Evolutionary conservation across 2,797 vertebrate genomes (phyloP), one percentile per base, ranked within the genome.

Genomic region (Hybognathus amarus): DNA sequence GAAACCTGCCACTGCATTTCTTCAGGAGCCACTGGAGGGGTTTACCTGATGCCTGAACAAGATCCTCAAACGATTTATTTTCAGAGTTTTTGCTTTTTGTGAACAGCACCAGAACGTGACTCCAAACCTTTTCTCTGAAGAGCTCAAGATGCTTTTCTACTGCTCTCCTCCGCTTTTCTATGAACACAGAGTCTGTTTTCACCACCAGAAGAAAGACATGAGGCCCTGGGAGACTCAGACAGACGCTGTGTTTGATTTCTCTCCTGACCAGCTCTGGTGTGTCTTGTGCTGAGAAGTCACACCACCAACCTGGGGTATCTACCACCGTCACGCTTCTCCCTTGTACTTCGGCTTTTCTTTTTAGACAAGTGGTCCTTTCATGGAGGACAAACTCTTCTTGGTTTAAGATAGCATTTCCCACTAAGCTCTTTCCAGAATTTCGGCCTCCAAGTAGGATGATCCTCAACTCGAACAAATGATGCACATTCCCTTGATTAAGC

Each of bases 151-250:
- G 82, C 36, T 86, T 78, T 63, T 80, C 71, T 5, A 73, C 24
- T 0, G 94, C 92, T 42, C 80, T 82, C 42, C 80, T 70, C 75
- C 95, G 89, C 78, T 93, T 93, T 4, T 92, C 85, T 0, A 90
- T 92, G 88, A 95, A 95, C 10, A 92, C 86, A 3, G 92, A 87
- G 84, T 94, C 94, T 88, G 89, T 86, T 3, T 93, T 94, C 45
- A 94, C 86, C 77, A 93, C 91, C 83, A 96, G 89, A 66, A 96
- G 91, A 79, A 96, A 88, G 83, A 90, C 89, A 0, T 96, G 93
- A n/a, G 95, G 94, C 24, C 94, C 95, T 0, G 94, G 95, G n/a
- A 88, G 91, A 6, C 91, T 93, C 20, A 93, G 89, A 2, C 88
- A 90, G 67, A 88, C 38, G 12, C 94, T 89, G 27, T 92, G 85